Percentiles rank a stretch among this genome's conserved stretches.
These are phyloP conservation scores for Alviniconcha strummeri DNA, from an alignment of 2,888 invertebrate genomes.

Conservation along the genomic window DNA sequence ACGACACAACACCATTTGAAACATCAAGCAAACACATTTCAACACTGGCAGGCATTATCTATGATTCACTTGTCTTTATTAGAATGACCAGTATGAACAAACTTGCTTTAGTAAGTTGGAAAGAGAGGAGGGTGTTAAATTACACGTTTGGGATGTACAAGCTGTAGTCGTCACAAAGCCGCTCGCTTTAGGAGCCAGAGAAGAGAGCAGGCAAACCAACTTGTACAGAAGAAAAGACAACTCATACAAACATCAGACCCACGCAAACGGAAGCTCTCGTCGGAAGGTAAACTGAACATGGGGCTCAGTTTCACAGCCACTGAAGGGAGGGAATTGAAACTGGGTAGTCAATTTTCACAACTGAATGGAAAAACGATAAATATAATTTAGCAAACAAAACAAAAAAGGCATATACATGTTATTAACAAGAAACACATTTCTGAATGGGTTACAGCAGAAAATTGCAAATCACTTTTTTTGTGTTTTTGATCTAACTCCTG, in stretches of 20 bases:
- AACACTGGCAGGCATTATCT: too few relatives aligned
- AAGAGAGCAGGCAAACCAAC: constrained; percentile 1
- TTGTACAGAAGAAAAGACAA: not conserved
- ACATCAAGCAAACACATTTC: too few relatives aligned
- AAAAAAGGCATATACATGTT: too few relatives aligned
- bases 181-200: constrained; percentile 12
- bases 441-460: too few relatives aligned
- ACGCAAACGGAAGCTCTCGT: constrained; percentile 18
- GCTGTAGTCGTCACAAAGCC: constrained; percentile 2
- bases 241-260: constrained; percentile 20
- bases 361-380: not conserved
- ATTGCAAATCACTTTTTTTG: too few relatives aligned
- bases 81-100: constrained; percentile 30
- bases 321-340: not conserved
- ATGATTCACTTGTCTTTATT: constrained; percentile 2
- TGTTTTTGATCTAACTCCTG: too few relatives aligned
- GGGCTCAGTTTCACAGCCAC: not conserved
- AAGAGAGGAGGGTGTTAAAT: not conserved
- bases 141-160: not conserved
- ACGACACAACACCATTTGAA: too few relatives aligned
- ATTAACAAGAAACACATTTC: too few relatives aligned
- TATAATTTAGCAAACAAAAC: too few relatives aligned
- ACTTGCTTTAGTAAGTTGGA: constrained; percentile 25
- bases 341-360: not conserved
- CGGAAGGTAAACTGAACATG: not conserved